Evolutionary conservation across 2,797 vertebrate species (phyloP).

Genomic region (Pagetopsis macropterus): DNA sequence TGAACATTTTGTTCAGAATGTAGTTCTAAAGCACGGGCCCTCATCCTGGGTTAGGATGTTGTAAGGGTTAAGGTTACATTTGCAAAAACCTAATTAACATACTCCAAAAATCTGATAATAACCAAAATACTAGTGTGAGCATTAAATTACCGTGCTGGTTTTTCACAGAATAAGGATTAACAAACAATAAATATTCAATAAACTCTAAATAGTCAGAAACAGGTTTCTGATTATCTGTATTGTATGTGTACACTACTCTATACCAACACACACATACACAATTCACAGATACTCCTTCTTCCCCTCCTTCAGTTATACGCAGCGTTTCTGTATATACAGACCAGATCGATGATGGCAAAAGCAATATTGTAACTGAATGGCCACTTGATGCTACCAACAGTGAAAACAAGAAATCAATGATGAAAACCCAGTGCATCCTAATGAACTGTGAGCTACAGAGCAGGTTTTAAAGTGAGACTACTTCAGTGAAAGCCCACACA

Average conservation of each 20-base stretch:
- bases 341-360: slow-evolving; percentile 59
- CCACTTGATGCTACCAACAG: slow-evolving; percentile 50
- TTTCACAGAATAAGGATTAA: background rate
- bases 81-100: background rate
- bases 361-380: slow-evolving; percentile 55
- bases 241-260: background rate
- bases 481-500: slow-evolving; percentile 22
- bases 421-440: slow-evolving; percentile 46
- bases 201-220: background rate
- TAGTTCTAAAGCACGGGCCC: slow-evolving; percentile 2
- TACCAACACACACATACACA: background rate
- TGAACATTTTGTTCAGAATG: background rate
- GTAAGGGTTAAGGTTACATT: background rate
- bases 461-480: slow-evolving; percentile 35
- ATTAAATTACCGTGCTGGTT: background rate
- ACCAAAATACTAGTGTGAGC: background rate
- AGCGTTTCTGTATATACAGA: slow-evolving; percentile 30
- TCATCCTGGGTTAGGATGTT: background rate
- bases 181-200: background rate
- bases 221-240: background rate
- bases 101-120: slow-evolving; percentile 12
- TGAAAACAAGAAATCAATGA: slow-evolving; percentile 64
- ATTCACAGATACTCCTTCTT: no score
- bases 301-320: slow-evolving; percentile 33
- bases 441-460: slow-evolving; percentile 35